These are phyloP conservation scores for Oxytorus armatus DNA, from an alignment of 2,888 invertebrate genomes.

Conservation along the genomic window DNA sequence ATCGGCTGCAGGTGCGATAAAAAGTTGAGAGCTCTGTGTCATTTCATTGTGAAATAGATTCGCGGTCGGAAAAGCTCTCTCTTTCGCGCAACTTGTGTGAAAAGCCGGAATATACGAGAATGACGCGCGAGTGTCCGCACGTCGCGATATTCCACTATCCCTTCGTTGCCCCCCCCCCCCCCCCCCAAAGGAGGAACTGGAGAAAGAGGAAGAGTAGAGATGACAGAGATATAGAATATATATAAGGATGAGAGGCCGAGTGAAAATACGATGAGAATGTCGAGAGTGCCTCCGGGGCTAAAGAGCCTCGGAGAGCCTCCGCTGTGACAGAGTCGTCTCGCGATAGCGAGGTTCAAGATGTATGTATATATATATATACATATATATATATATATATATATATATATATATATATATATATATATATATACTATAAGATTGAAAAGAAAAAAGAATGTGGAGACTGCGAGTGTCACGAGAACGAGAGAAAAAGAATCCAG, in stretches of 20 bases:
- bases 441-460: slow-evolving; percentile 34
- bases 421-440: slow-evolving; percentile 7
- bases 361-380: neutral
- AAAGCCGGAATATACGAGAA: slow-evolving; percentile 25
- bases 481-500: slow-evolving; percentile 19
- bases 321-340: slow-evolving; percentile 46
- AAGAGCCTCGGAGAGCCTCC: too few relatives aligned
- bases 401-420: neutral
- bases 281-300: slow-evolving; percentile 51
- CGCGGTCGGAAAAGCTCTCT: slow-evolving; percentile 8
- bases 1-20: neutral
- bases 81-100: slow-evolving; percentile 2
- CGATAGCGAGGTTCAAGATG: slow-evolving; percentile 22
- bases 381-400: neutral
- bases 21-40: slow-evolving; percentile 2
- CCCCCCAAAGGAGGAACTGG: slow-evolving; percentile 1
- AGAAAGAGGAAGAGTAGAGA: slow-evolving; percentile 2
- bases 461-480: slow-evolving; percentile 38
- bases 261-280: slow-evolving; percentile 50
- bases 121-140: slow-evolving; percentile 33
- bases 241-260: slow-evolving; percentile 53
- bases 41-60: slow-evolving; percentile 40
- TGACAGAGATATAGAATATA: slow-evolving; percentile 53
- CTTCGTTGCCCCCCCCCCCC: neutral
- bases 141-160: slow-evolving; percentile 30